phyloP scores from a whole-genome alignment of 2,888 invertebrate species.

The Macrosoma leucophasiata region DNA sequence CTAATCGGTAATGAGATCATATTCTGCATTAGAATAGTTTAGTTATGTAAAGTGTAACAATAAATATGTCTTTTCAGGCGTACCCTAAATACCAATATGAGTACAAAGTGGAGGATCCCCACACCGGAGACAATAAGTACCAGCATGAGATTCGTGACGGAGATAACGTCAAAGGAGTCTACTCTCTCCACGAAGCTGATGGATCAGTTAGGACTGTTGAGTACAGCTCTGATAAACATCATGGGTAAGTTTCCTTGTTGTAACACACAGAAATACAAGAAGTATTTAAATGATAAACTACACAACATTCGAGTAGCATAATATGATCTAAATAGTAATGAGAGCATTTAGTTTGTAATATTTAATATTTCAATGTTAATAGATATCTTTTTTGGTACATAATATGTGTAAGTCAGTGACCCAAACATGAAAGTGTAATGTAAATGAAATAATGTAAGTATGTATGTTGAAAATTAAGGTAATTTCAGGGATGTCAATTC shows the following conservation, averaged over 20 bases:
- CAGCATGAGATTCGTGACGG: conserved; percentile 77
- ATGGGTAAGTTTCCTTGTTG: conserved; percentile 60
- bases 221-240: conserved; percentile 75
- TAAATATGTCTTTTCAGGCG: conserved; percentile 39
- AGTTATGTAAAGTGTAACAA: conserved; percentile 30
- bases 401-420: too few relatives aligned
- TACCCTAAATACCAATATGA: conserved; percentile 77
- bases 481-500: too few relatives aligned
- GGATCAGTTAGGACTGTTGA: conserved; percentile 77
- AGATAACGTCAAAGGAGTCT: conserved; percentile 79
- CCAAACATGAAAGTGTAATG: too few relatives aligned
- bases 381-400: too few relatives aligned
- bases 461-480: too few relatives aligned
- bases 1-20: conserved; percentile 28
- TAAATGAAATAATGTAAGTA: too few relatives aligned
- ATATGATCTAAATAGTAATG: too few relatives aligned
- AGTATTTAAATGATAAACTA: too few relatives aligned
- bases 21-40: conserved; percentile 32
- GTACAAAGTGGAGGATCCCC: conserved; percentile 77
- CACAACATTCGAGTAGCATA: too few relatives aligned
- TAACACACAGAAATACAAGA: too few relatives aligned
- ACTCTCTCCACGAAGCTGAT: conserved; percentile 76
- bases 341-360: too few relatives aligned
- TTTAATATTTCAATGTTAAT: too few relatives aligned
- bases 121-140: conserved; percentile 78